Base-by-base conservation (phyloP, 2,797 vertebrate genomes). In the Acrossocheilus fasciatus region DNA sequence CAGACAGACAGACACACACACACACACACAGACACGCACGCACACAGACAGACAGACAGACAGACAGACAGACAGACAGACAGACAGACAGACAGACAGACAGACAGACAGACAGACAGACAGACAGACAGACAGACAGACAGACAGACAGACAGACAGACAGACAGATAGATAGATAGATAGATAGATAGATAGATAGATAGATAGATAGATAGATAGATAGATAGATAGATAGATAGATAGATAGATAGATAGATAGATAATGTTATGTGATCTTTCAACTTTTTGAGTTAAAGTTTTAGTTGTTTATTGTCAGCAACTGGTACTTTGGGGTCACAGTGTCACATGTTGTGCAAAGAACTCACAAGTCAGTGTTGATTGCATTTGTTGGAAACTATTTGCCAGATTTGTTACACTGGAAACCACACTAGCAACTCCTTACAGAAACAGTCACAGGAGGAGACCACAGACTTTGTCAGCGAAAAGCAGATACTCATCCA, bases 331-430 rank as follows among this genome's bases (percentile, higher is more conserved):
- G 17, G 39, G 57, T 64, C n/a, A 3, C 39, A 43, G 23, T 82
- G 45, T 70, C n/a, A 54, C 64, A 69, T 52, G 26, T 45, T 45
- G 36, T 34, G 52, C 39, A 43, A 59, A 73, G 6, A 72, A 72
- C 52, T 78, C 76, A n/a, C 76, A 59, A 59, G 52, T 52, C 17
- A 45, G 52, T 59, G 36, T 39, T 73, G n/a, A 54, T 39, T 70
- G 47, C 80, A 54, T 52, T 50, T 68, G 45, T 59, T 59, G 50
- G n/a, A 83, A 73, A 80, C n/a, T 62, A 83, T 83, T 45, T 62
- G 18, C 1, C 41, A 47, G 30, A 74, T 34, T 34, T 45, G 17
- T 57, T 83, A 11, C 36, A 34, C 39, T 34, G 17, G 36, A 73
- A 45, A 72, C 23, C 36, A 57, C 50, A 73, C n/a, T 10, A 45